Evolutionary conservation across 2,113 vertebrate genomes (phyloP).

Genomic region (Mustela nigripes): DNA sequence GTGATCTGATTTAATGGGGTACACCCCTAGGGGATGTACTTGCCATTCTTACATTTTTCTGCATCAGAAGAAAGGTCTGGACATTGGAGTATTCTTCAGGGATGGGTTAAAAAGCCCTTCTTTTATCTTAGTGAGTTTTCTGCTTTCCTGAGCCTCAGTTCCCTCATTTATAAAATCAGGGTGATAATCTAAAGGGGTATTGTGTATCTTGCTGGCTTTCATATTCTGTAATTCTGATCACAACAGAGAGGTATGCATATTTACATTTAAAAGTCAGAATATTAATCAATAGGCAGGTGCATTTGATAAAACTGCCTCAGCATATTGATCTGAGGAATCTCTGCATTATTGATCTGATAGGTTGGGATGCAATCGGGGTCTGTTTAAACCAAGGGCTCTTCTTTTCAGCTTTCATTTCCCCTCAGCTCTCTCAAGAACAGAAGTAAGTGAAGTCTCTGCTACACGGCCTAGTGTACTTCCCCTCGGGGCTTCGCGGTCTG

Average conservation of each 20-base stretch:
- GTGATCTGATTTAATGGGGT: not conserved
- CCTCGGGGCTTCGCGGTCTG: not conserved
- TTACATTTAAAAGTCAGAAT: conserved; percentile 46
- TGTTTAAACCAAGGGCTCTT: conserved; percentile 37
- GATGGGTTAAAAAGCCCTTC: not conserved
- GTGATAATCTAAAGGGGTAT: not conserved
- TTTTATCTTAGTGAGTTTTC: not conserved
- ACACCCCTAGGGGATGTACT: not conserved
- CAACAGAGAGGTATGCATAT: not conserved
- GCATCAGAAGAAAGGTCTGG: not conserved
- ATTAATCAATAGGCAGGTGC: not conserved
- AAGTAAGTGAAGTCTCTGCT: not conserved
- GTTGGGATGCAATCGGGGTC: not conserved
- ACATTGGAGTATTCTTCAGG: not conserved
- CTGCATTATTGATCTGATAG: conserved; percentile 12
- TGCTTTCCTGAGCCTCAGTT: not conserved
- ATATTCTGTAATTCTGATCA: not conserved
- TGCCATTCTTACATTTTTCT: not conserved
- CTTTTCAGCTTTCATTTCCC: conserved; percentile 56
- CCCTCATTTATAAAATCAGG: conserved; percentile 8
- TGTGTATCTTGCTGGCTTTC: not conserved
- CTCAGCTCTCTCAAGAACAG: conserved; percentile 39
- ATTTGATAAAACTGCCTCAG: conserved; percentile 26
- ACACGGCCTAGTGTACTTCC: not conserved
- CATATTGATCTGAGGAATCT: conserved; percentile 49